Percentiles rank a stretch among this genome's conserved stretches.
phyloP scores from a whole-genome alignment of 1,140 invertebrate species.

The Cotesia typhae region DNA sequence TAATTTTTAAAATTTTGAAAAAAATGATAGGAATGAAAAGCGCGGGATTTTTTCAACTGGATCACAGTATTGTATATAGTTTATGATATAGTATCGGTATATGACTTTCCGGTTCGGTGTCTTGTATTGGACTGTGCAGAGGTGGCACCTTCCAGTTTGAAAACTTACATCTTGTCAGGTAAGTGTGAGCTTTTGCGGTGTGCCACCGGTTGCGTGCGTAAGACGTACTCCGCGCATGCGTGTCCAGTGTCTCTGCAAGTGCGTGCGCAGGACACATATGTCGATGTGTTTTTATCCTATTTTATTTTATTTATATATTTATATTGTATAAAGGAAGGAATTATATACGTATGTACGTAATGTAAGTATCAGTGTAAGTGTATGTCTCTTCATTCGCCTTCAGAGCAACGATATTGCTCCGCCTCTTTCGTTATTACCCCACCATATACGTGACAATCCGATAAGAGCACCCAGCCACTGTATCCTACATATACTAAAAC shows the following conservation, averaged over 20 bases:
- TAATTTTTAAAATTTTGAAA: too few relatives aligned
- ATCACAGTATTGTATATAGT: neutral
- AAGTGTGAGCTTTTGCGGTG: constrained; percentile 61
- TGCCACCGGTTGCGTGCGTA: constrained; percentile 45
- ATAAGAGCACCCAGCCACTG: neutral
- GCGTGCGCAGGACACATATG: constrained; percentile 36
- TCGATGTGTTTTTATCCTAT: too few relatives aligned
- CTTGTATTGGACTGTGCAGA: constrained; percentile 65
- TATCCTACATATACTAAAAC: neutral
- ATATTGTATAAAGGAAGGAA: too few relatives aligned
- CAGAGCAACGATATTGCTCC: constrained; percentile 40
- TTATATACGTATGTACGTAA: too few relatives aligned
- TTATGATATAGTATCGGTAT: constrained; percentile 44
- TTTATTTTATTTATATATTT: too few relatives aligned
- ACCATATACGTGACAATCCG: constrained; percentile 1
- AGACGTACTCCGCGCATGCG: constrained; percentile 33
- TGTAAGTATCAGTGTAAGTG: too few relatives aligned
- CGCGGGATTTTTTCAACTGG: constrained; percentile 9
- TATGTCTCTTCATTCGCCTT: too few relatives aligned
- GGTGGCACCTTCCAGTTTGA: constrained; percentile 64
- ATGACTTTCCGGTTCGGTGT: constrained; percentile 64
- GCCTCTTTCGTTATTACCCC: constrained; percentile 57
- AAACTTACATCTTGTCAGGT: constrained; percentile 66
- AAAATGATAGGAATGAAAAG: neutral
- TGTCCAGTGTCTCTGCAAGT: constrained; percentile 38